Evolutionary conservation across 2,888 invertebrate genomes (phyloP).

Genomic region (Cryptus viduatorius): DNA sequence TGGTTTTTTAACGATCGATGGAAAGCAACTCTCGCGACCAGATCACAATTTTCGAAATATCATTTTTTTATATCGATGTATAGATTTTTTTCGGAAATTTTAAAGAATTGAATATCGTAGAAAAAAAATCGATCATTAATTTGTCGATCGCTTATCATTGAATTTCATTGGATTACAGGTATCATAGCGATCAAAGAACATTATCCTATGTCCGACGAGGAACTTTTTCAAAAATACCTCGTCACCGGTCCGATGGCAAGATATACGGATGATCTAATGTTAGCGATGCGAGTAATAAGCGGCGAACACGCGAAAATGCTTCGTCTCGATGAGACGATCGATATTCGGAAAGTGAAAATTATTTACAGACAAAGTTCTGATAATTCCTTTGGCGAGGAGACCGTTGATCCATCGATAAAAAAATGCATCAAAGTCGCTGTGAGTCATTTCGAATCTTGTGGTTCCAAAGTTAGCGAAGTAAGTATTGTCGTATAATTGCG

Average conservation of each 20-base stretch:
- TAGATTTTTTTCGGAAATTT: neutral
- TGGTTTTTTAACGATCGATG: too few relatives aligned
- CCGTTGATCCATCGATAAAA: slow-evolving; percentile 86
- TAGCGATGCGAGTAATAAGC: slow-evolving; percentile 89
- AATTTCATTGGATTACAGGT: slow-evolving; percentile 81
- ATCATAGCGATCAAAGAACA: slow-evolving; percentile 87
- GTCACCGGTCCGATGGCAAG: slow-evolving; percentile 91
- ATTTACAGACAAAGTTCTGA: slow-evolving; percentile 89
- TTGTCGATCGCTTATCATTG: neutral
- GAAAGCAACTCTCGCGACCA: too few relatives aligned
- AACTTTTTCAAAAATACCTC: slow-evolving; percentile 86
- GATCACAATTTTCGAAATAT: neutral
- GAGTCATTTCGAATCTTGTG: slow-evolving; percentile 85
- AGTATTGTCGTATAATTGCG: slow-evolving; percentile 61
- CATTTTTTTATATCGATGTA: neutral
- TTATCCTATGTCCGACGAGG: slow-evolving; percentile 86
- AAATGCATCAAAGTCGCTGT: slow-evolving; percentile 86
- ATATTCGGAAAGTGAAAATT: slow-evolving; percentile 86
- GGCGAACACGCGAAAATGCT: slow-evolving; percentile 84
- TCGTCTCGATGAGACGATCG: slow-evolving; percentile 86
- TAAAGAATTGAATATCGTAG: neutral
- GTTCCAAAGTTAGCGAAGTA: slow-evolving; percentile 84
- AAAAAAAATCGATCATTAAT: neutral
- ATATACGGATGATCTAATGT: slow-evolving; percentile 91
- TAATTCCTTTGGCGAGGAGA: slow-evolving; percentile 85